Conservation (phyloP, 1,140 invertebrate species). For the Propsilocerus akamusi region DNA sequence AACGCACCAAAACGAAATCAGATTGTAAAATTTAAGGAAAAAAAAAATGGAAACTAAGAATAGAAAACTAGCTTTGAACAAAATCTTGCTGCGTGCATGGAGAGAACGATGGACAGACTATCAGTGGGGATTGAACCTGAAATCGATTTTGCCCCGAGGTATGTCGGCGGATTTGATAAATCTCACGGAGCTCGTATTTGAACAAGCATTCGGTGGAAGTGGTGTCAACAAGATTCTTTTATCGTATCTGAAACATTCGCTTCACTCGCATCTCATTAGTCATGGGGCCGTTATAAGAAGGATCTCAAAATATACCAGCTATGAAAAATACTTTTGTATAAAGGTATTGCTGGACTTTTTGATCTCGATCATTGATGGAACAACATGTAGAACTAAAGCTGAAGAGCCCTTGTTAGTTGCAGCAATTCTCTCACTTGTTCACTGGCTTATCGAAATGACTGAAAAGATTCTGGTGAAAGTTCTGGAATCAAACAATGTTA, state of each 20-base stretch:
- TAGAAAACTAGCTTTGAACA: no score
- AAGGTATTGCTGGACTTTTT: constrained; percentile 70
- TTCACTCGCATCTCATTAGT: constrained; percentile 77
- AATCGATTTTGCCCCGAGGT: constrained; percentile 60
- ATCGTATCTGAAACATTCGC: constrained; percentile 79
- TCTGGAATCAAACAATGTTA: constrained; percentile 25
- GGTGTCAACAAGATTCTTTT: constrained; percentile 73
- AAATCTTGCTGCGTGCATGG: no score
- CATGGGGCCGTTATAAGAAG: constrained; percentile 73
- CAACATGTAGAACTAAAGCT: constrained; percentile 49
- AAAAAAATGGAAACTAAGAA: neutral
- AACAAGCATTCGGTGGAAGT: constrained; percentile 80
- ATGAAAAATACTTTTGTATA: constrained; percentile 77
- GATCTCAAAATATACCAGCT: constrained; percentile 76
- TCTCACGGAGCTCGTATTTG: constrained; percentile 77
- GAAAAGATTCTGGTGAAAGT: neutral
- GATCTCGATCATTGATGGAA: constrained; percentile 52
- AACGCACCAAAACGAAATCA: neutral
- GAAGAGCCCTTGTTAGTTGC: constrained; percentile 60
- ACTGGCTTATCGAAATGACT: constrained; percentile 61
- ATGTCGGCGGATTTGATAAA: constrained; percentile 84
- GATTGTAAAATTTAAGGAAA: neutral
- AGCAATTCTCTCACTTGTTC: constrained; percentile 52
- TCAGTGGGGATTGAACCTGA: constrained; percentile 90
- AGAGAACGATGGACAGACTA: constrained; percentile 85